Percentiles rank a stretch among this genome's conserved stretches.
Conservation (phyloP, 2,888 invertebrate genomes). For the Polia nebulosa region DNA sequence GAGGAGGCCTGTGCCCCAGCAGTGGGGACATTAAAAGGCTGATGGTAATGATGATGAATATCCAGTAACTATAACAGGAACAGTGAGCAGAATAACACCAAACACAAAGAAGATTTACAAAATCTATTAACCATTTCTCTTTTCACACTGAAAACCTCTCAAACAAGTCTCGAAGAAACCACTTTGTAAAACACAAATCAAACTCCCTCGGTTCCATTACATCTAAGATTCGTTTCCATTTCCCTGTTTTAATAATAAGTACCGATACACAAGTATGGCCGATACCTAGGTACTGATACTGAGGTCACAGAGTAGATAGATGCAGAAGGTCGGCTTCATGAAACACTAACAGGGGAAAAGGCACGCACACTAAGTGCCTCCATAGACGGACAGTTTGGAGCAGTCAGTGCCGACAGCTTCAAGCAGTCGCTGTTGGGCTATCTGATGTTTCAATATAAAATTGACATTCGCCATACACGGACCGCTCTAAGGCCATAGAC, state of each 20-base stretch:
- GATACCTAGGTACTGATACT: conserved; percentile 22
- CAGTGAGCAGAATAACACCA: background rate
- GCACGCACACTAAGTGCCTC: no score
- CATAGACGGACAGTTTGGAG: no score
- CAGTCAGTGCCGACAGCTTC: no score
- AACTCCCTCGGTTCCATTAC: conserved; percentile 51
- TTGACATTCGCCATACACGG: no score
- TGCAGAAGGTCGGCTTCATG: background rate
- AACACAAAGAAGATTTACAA: conserved; percentile 22
- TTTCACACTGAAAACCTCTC: conserved; percentile 25
- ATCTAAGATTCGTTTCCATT: conserved; percentile 46
- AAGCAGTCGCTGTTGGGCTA: no score
- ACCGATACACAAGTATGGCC: conserved; percentile 34
- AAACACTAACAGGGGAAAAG: no score
- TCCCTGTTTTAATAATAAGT: conserved; percentile 58
- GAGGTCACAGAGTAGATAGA: conserved; percentile 10
- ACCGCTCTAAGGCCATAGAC: no score
- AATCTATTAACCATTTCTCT: conserved; percentile 26
- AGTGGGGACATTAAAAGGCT: no score
- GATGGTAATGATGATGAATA: no score
- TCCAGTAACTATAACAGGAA: background rate
- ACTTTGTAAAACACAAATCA: conserved; percentile 61
- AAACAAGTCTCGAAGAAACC: conserved; percentile 48
- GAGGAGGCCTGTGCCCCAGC: no score
- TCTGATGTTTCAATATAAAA: no score